Conservation (phyloP, 37 sponge, comb jelly and placozoan genomes). For the Aplysina aerophoba region DNA sequence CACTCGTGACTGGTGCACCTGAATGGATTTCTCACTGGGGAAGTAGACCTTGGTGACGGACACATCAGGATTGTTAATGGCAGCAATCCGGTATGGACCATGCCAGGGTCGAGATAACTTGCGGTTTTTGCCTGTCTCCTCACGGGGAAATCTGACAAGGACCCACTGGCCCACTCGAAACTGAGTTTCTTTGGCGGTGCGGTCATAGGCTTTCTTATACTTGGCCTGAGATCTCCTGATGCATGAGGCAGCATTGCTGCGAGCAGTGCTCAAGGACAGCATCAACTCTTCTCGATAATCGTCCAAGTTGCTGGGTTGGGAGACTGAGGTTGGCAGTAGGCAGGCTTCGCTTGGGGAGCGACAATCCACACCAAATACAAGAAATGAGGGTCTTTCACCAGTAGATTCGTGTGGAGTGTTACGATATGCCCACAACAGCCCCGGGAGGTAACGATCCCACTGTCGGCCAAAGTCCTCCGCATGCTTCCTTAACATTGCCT, state of each 20-base stretch:
- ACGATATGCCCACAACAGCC: slow-evolving; percentile 60
- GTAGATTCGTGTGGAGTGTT: slow-evolving; percentile 61
- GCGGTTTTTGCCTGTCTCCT: slow-evolving; percentile 28
- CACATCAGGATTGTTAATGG: slow-evolving; percentile 31
- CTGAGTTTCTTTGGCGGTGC: background rate
- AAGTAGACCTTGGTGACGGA: slow-evolving; percentile 47
- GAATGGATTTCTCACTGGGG: slow-evolving; percentile 35
- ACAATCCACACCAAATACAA: slow-evolving; percentile 52
- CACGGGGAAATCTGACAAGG: slow-evolving; percentile 47
- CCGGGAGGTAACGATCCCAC: slow-evolving; percentile 56
- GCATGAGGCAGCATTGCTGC: background rate
- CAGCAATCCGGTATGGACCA: slow-evolving; percentile 45
- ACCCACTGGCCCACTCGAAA: slow-evolving; percentile 40
- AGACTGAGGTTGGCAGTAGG: slow-evolving; percentile 20
- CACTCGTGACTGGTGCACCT: slow-evolving; percentile 53
- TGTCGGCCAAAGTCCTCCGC: slow-evolving; percentile 35
- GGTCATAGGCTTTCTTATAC: slow-evolving; percentile 42
- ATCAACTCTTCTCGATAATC: slow-evolving; percentile 51
- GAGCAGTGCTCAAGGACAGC: slow-evolving; percentile 34
- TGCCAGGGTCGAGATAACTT: slow-evolving; percentile 54
- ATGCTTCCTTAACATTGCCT: slow-evolving; percentile 51
- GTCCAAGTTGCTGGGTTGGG: slow-evolving; percentile 4
- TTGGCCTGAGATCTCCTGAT: slow-evolving; percentile 39
- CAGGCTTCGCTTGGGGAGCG: slow-evolving; percentile 53
- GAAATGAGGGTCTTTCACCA: slow-evolving; percentile 53